phyloP scores from a whole-genome alignment of 1,140 invertebrate genomes.

The Battus philenor region DNA sequence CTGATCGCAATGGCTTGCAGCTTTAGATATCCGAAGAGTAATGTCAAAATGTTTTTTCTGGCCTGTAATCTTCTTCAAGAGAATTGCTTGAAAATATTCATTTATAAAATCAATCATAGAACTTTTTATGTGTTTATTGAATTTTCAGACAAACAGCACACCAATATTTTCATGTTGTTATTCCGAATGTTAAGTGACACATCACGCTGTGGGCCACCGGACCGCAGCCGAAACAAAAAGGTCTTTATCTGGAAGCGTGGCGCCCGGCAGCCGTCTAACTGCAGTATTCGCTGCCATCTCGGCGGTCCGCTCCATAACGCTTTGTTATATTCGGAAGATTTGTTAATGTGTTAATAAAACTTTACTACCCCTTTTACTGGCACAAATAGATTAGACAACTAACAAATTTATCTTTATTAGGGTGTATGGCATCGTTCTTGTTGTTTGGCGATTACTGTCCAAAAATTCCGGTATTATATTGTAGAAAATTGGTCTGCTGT shows the following conservation, averaged over 20 bases:
- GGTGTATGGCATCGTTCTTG: too few relatives aligned
- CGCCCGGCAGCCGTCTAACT: slow-evolving; percentile 28
- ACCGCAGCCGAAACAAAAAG: slow-evolving; percentile 41
- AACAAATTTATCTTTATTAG: too few relatives aligned
- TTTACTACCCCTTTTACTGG: background rate
- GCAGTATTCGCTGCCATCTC: slow-evolving; percentile 32
- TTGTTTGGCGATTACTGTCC: too few relatives aligned
- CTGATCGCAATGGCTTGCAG: too few relatives aligned
- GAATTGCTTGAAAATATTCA: too few relatives aligned
- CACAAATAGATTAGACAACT: slow-evolving; percentile 8
- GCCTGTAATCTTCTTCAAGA: too few relatives aligned
- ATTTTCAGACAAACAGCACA: slow-evolving; percentile 10
- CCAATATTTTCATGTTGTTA: slow-evolving; percentile 1
- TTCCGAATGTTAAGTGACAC: slow-evolving; percentile 21
- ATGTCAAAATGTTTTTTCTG: too few relatives aligned
- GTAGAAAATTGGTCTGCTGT: too few relatives aligned
- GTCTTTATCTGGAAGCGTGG: slow-evolving; percentile 29
- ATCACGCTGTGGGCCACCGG: slow-evolving; percentile 37
- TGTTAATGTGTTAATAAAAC: background rate
- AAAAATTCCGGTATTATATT: too few relatives aligned
- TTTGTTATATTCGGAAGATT: slow-evolving; percentile 3
- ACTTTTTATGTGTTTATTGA: too few relatives aligned
- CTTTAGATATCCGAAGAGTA: too few relatives aligned
- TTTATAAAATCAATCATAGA: too few relatives aligned
- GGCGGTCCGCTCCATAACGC: slow-evolving; percentile 23